Conservation (phyloP, 2,113 vertebrate species). For the Trematomus loennbergii region DNA sequence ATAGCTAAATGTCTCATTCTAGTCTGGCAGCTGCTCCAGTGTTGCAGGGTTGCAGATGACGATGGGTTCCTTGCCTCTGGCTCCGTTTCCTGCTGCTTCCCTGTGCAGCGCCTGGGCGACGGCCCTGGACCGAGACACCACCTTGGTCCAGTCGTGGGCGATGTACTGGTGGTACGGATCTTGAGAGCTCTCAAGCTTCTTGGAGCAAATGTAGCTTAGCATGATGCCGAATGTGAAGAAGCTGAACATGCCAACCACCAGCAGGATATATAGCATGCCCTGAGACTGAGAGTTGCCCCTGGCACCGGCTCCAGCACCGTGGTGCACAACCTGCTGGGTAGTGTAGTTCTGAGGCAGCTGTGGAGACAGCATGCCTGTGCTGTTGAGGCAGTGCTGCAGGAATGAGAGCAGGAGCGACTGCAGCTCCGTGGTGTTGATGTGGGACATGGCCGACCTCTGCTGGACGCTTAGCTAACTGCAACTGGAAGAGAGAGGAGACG, state of each 20-base stretch:
- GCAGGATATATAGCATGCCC: conserved; percentile 88
- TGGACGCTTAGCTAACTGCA: conserved; percentile 45
- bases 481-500: neutral
- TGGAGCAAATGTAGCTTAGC: conserved; percentile 92
- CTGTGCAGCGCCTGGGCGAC: conserved; percentile 57
- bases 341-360: conserved; percentile 55
- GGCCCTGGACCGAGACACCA: conserved; percentile 46
- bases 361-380: neutral
- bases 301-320: neutral
- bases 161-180: conserved; percentile 93
- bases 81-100: neutral
- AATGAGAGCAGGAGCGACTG: conserved; percentile 79
- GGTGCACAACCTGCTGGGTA: conserved; percentile 52
- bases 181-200: conserved; percentile 87
- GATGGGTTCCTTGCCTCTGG: conserved; percentile 51
- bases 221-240: conserved; percentile 94
- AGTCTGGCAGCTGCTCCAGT: conserved; percentile 59
- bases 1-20: no score
- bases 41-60: conserved; percentile 80
- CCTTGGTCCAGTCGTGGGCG: conserved; percentile 83
- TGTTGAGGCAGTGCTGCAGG: conserved; percentile 74
- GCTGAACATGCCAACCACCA: conserved; percentile 92
- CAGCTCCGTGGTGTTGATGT: no score
- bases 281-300: conserved; percentile 57
- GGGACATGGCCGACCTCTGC: conserved; percentile 39